These are phyloP conservation scores for Istiophorus platypterus DNA, from an alignment of 2,113 vertebrate species.

Conservation along the genomic window DNA sequence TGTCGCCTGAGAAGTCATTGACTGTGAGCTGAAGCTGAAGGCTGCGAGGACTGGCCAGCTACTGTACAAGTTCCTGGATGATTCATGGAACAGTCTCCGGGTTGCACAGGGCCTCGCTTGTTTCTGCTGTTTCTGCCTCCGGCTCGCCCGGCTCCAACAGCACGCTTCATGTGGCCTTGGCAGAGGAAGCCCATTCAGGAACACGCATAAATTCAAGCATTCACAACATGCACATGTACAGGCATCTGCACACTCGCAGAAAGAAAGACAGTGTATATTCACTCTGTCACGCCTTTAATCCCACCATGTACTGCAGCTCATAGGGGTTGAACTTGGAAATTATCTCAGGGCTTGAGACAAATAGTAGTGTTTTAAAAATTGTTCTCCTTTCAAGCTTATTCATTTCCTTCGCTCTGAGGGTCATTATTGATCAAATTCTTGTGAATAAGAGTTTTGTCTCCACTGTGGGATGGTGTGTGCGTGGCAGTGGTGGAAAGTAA, in stretches of 20 bases:
- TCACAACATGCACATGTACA: conserved; percentile 36
- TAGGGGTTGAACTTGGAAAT: background rate
- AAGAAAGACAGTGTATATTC: background rate
- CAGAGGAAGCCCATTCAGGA: conserved; percentile 39
- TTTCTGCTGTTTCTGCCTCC: conserved; percentile 52
- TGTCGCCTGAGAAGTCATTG: conserved; percentile 28
- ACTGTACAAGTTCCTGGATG: conserved; percentile 49
- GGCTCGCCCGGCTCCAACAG: conserved; percentile 58
- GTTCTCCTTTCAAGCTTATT: background rate
- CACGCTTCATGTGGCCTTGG: conserved; percentile 50
- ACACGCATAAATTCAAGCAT: conserved; percentile 36
- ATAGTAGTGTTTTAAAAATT: background rate
- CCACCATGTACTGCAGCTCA: background rate
- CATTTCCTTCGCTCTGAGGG: background rate
- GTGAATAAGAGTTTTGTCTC: background rate
- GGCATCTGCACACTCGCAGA: background rate
- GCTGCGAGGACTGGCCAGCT: conserved; percentile 24
- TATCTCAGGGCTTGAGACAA: background rate
- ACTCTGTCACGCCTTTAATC: background rate
- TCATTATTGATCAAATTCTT: background rate
- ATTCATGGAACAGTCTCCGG: conserved; percentile 61
- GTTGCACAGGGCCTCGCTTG: conserved; percentile 68
- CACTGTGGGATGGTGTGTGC: background rate
- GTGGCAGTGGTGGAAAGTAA: conserved; percentile 11
- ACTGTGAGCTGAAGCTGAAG: conserved; percentile 25